These are phyloP conservation scores for Etia nguti DNA, from an alignment of 2,113 vertebrate species.

Conservation along the genomic window DNA sequence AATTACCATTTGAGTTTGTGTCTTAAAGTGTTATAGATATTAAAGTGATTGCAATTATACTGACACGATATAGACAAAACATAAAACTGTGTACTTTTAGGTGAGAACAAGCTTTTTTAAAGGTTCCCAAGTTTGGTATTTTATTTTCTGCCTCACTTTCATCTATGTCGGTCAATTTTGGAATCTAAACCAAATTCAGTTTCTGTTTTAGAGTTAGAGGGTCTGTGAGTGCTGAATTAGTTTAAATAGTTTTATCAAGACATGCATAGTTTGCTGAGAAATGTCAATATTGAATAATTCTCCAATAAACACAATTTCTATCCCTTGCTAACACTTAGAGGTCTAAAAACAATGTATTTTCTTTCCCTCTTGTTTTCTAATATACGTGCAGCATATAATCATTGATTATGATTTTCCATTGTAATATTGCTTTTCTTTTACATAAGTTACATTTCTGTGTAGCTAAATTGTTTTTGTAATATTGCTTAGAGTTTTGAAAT, in stretches of 20 bases:
- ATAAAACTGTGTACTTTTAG: neutral
- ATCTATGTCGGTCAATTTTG: neutral
- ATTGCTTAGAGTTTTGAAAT: neutral
- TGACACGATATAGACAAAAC: neutral
- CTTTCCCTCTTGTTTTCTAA: neutral
- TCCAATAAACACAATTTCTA: neutral
- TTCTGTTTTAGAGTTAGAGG: neutral
- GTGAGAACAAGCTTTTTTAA: conserved; percentile 15
- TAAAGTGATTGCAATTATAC: neutral
- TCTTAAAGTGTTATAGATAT: neutral
- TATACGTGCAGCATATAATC: neutral
- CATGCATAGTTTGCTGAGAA: neutral
- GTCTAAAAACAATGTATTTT: neutral
- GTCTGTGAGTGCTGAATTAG: neutral
- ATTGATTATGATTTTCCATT: neutral
- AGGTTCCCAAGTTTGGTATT: neutral
- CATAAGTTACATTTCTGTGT: neutral
- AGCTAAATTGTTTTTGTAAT: neutral
- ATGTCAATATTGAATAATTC: neutral
- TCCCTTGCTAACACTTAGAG: neutral
- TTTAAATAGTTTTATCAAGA: neutral
- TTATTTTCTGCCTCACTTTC: neutral
- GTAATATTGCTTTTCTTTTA: neutral
- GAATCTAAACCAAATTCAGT: neutral
- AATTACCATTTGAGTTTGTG: neutral